Base-by-base conservation (phyloP, 2,888 invertebrate species). In the Catocala nupta region DNA sequence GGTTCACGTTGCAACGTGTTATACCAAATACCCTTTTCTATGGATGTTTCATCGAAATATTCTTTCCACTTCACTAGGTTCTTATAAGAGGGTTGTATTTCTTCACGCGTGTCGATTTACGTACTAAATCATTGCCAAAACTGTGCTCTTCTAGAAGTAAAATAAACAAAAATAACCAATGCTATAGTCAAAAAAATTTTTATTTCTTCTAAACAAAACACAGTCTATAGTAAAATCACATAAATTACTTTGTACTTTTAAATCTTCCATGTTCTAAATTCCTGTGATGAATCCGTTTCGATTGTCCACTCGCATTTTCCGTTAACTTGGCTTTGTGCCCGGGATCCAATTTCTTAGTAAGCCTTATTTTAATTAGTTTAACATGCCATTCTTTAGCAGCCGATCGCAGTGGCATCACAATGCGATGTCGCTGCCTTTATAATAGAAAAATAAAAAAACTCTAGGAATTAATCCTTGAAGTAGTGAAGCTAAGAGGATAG, bases 311-410 rank as follows among this genome's bases (percentile, higher is more conserved):
- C 53, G 60, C 63, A 51, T 62, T 59, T 63, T 52, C 67, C 67
- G 63, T 69, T 65, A 51, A 54, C 53, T 75, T 73, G 76, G 71
- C 71, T 51, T 6, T 33, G 7, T 45, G 65, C 76, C 73, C 68
- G 25, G 33, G 6, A 43, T 49, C 54, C 57, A 36, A 36, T 56
- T 61, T 43, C 55, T 45, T 45, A 43, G 8, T 55, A 64, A 71
- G 42, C 70, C 55, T 59, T 64, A 66, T 61, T 64, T 71, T 72
- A 63, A 70, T 66, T 56, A 73, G 34, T 55, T 68, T 55, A 51
- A 68, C 61, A 57, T 42, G 11, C 42, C 5, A 43, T 53, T 43
- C 10, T 33, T 33, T 49, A 33, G 9, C 47, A 47, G 39, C 10
- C 39, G 43, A 43, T 43, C n/a, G 43, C 11, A 43, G 10, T 43